Conservation (phyloP, 2,888 invertebrate species). For the Drosophila antonietae region DNA sequence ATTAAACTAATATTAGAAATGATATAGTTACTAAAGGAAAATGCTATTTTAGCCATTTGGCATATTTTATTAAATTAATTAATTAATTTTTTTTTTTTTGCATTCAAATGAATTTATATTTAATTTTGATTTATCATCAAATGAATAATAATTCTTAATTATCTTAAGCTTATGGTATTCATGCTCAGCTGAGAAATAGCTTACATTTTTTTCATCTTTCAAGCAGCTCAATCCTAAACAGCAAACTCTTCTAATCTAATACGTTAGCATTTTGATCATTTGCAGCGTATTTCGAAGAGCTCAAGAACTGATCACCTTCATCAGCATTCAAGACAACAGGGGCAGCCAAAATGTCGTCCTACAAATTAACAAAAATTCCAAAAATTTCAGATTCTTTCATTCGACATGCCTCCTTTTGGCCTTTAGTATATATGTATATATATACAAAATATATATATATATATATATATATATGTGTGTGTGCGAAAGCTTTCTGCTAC, state of each 20-base stretch:
- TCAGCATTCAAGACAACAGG: conserved; percentile 62
- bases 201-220: background rate
- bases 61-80: no score
- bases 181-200: background rate
- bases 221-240: background rate
- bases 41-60: no score
- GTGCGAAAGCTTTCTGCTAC: conserved; percentile 40
- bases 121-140: background rate
- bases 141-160: conserved; percentile 14
- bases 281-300: background rate
- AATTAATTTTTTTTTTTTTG: no score
- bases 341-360: conserved; percentile 77
- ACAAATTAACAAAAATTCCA: conserved; percentile 80
- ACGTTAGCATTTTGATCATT: conserved; percentile 8
- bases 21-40: no score
- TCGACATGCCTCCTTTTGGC: conserved; percentile 56
- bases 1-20: no score
- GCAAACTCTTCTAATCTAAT: conserved; percentile 8
- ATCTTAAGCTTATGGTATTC: background rate
- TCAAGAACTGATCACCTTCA: conserved; percentile 33
- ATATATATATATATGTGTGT: background rate
- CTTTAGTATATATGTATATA: conserved; percentile 17
- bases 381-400: conserved; percentile 55
- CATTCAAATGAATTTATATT: background rate
- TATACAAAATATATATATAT: background rate